Evolutionary conservation across 1,140 invertebrate species (phyloP).

Genomic region (Drosophila mayri): DNA sequence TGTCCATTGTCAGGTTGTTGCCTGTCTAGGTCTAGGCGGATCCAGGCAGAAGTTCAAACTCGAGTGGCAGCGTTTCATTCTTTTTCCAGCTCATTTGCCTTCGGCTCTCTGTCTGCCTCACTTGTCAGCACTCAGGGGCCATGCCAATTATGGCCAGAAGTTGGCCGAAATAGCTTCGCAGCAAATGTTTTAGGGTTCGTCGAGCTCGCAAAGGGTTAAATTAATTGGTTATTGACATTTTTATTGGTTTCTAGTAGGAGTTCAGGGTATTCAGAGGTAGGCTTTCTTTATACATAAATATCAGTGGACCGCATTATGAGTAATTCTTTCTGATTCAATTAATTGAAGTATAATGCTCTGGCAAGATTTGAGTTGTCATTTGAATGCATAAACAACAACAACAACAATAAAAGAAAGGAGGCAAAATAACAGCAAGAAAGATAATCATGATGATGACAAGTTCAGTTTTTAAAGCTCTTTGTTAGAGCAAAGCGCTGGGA

Average conservation of each 20-base stretch:
- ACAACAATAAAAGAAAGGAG: not conserved
- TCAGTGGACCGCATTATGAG: slow-evolving; percentile 34
- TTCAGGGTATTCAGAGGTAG: slow-evolving; percentile 5
- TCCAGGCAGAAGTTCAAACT: slow-evolving; percentile 54
- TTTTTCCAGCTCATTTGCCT: slow-evolving; percentile 68
- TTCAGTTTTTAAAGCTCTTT: slow-evolving; percentile 42
- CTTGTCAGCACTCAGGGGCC: slow-evolving; percentile 32
- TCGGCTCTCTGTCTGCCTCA: slow-evolving; percentile 44
- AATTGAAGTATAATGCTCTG: slow-evolving; percentile 53
- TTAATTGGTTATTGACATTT: slow-evolving; percentile 25
- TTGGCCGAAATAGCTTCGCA: not conserved
- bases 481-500: slow-evolving; percentile 3
- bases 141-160: slow-evolving; percentile 24
- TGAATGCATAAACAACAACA: slow-evolving; percentile 24
- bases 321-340: slow-evolving; percentile 67
- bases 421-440: not conserved
- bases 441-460: slow-evolving; percentile 32
- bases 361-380: slow-evolving; percentile 40
- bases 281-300: slow-evolving; percentile 25
- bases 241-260: not conserved
- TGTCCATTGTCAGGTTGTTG: slow-evolving; percentile 77
- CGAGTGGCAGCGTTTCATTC: slow-evolving; percentile 46
- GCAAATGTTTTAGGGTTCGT: not conserved
- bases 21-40: slow-evolving; percentile 66
- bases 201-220: slow-evolving; percentile 10